Base-by-base conservation (phyloP, 2,113 vertebrate genomes). In the Narcine bancroftii region DNA sequence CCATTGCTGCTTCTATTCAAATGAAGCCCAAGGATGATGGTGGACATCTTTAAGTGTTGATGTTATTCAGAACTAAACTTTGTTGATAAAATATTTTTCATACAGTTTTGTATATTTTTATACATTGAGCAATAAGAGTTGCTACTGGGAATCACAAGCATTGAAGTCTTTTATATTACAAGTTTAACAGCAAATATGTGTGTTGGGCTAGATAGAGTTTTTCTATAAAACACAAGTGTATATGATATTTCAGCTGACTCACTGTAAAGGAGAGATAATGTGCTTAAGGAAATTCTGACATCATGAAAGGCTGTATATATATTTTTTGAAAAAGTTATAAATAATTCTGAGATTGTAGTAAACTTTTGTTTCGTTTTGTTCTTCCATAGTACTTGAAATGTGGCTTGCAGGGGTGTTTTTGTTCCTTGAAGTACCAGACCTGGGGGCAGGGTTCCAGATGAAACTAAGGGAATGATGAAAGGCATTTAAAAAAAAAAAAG, bases 171-270 rank as follows among this genome's bases (percentile, higher is more conserved):
- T 2, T 45, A 47, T 42, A 47, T 47, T 79, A 83, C 79, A 33
- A 53, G 29, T 33, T 83, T 53, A 7, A 33, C 26, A n/a, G 50
- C 26, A 53, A 83, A 56, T n/a, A 3, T 83, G 21, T 56, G 7
- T 79, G 24, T 29, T 47, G 33, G 47, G 29, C 15, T 83, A 6
- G 29, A 26, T 9, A 42, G 33, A 53, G 24, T 33, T 83, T 53
- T 33, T 5, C 33, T 29, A 29, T 53, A 83, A 83, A 81, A 81
- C 24, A 50, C 47, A 83, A 53, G 4, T 13, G 53, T 7, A 83
- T 83, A 33, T 53, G 29, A 24, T 81, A 33, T 9, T 81, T 81
- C 77, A 81, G 77, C 79, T 83, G 79, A 83, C 33, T 83, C 47
- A 11, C 26, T 50, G 45, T 83, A 83, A 83, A 29, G 9, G 15